Evolutionary conservation across 1,140 invertebrate species (phyloP), one percentile per base, ranked within the genome.

Genomic region (Caligus rogercresseyi): DNA sequence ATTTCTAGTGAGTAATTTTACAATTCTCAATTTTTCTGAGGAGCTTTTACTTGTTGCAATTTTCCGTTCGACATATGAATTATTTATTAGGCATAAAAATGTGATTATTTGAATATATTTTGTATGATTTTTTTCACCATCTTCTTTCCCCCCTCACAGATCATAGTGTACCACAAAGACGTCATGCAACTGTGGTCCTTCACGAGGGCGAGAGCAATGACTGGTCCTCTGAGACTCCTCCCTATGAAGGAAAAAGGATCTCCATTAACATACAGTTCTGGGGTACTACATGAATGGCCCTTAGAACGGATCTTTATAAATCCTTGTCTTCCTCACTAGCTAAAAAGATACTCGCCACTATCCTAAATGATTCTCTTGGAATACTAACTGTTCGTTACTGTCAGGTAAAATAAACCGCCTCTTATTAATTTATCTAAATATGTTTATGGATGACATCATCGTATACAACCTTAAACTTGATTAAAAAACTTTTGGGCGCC

Each of bases 131-230:
- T n/a, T n/a, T n/a, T n/a, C n/a, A n/a, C n/a, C n/a, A n/a, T n/a
- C n/a, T n/a, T n/a, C n/a, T 11, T 11, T 43, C 31, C 31, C 31
- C n/a, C n/a, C n/a, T 43, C 3, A 2, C 25, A 60, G 26, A 26
- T 25, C 1, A 18, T 60, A 25, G 57, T 24, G 15, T 60, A 60
- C 57, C 26, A 60, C 18, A 26, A 16, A 25, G 26, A 19, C 15
- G 20, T 60, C 2, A 26, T 25, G 15, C 16, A 11, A 60, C 20
- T 31, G 26, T 18, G 21, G 24, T 60, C 1, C 24, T 60, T 25
- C 57, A 60, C 19, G 57, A 60, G 18, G 57, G 20, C 1, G 57
- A 60, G 57, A 60, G 57, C 23, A 25, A 60, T 15, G 57, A 60
- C 51, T 60, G 57, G 57, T 18, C 18, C 2, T 18, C 24, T 19